Evolutionary conservation across 1,140 invertebrate species (phyloP), one percentile per base, ranked within the genome.

Genomic region (Cydia splendana): DNA sequence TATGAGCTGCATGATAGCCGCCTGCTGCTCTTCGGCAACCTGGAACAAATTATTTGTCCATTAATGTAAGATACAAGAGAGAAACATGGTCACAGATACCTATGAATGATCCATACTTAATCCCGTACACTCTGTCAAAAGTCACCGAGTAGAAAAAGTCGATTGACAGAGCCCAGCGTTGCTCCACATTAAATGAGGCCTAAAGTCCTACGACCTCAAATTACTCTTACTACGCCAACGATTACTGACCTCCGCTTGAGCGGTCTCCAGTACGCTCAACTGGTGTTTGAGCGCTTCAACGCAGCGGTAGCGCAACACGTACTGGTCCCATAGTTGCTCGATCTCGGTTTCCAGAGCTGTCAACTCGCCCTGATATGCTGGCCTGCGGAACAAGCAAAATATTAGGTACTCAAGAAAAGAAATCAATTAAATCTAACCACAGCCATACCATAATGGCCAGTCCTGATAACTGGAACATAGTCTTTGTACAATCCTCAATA

Each of bases 361-460:
- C 91, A 99, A 98, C 91, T 99, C 99, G 85, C 99, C 97, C 95
- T 99, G 97, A 90, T 99, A 99, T 0, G 98, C 98, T 4, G 99
- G 99, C 65, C 99, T 97, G 81, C 34, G 74, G 77, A 75, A 62
- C 18, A 62, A 20, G 7, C 48, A 13, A 24, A 24, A 4, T 18
- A 18, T 13, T 15, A 24, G 24, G 24, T 24, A 51, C 15, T n/a
- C n/a, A 2, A 4, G 51, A 53, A 62, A 24, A 2, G 12, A 12
- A 12, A 7, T 18, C 0, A 2, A 24, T 24, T 24, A 18, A 18
- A 53, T 6, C n/a, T 18, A 13, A 12, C n/a, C 6, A 24, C 24
- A 13, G n/a, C 6, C 15, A 18, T 7, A 13, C 45, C 45, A 45
- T 45, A 4, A 45, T 45, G 0, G 12, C 45, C 13, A 48, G 45